Evolutionary conservation across 2,888 invertebrate genomes (phyloP).

Genomic region (Drosophila limbata): DNA sequence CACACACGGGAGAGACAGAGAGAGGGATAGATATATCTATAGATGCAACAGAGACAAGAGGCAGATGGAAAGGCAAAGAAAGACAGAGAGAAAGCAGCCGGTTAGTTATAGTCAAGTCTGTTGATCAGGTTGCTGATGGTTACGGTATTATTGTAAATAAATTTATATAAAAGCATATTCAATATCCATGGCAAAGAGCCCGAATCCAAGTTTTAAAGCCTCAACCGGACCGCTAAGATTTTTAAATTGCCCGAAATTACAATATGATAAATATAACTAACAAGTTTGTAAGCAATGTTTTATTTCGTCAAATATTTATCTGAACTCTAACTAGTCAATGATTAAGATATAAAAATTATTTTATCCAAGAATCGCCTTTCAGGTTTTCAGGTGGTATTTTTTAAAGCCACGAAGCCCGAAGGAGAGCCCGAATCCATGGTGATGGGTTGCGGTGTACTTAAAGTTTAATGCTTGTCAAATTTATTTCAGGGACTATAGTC

Average conservation of each 20-base stretch:
- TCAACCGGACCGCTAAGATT: rapidly evolving
- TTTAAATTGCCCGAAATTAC: too few relatives aligned
- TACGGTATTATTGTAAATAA: slow-evolving; percentile 20
- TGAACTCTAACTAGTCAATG: too few relatives aligned
- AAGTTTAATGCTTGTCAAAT: slow-evolving; percentile 19
- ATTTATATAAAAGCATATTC: not conserved
- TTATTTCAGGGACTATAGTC: not conserved
- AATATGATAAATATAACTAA: too few relatives aligned
- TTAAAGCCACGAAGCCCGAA: too few relatives aligned
- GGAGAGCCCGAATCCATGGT: too few relatives aligned
- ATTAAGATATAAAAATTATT: too few relatives aligned
- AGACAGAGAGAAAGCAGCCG: slow-evolving; percentile 4
- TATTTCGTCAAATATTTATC: too few relatives aligned
- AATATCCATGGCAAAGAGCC: slow-evolving; percentile 43
- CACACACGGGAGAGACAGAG: slow-evolving; percentile 2
- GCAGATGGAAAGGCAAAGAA: not conserved
- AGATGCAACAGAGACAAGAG: not conserved
- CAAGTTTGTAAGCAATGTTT: too few relatives aligned
- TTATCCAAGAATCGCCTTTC: too few relatives aligned
- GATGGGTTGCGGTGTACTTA: slow-evolving; percentile 28
- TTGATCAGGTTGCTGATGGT: slow-evolving; percentile 57
- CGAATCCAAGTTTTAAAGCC: too few relatives aligned
- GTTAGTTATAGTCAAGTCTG: slow-evolving; percentile 10
- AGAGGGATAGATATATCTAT: not conserved
- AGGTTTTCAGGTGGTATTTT: too few relatives aligned